Evolutionary conservation across 2,888 invertebrate genomes (phyloP).

Genomic region (Dusona sp.): DNA sequence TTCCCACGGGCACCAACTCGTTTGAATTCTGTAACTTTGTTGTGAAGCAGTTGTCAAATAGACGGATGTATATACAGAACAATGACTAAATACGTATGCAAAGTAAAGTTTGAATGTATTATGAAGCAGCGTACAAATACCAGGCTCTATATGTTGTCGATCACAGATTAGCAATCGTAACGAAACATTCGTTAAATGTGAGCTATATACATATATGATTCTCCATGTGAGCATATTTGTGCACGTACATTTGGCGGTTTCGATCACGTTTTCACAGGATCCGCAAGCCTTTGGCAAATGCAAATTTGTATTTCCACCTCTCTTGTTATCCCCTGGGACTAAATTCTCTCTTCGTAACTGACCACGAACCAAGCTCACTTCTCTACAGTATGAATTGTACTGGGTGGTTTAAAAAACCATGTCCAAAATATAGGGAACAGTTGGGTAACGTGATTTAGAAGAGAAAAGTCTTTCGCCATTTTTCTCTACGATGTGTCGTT

Average conservation of each 20-base stretch:
- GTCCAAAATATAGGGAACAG: background rate
- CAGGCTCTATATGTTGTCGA: slow-evolving; percentile 6
- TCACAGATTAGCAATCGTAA: slow-evolving; percentile 30
- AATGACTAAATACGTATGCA: slow-evolving; percentile 4
- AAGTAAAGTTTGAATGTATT: slow-evolving; percentile 18
- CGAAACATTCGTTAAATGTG: slow-evolving; percentile 12
- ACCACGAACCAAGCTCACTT: background rate
- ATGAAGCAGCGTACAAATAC: background rate
- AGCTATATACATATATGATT: background rate
- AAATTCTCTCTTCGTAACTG: background rate
- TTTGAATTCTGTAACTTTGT: background rate
- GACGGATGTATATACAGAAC: background rate
- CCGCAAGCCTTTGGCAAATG: slow-evolving; percentile 65
- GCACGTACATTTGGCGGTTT: slow-evolving; percentile 18
- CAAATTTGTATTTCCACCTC: slow-evolving; percentile 70
- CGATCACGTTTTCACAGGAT: slow-evolving; percentile 22
- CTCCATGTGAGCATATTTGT: background rate
- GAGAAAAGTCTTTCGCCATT: background rate
- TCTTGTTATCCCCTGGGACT: slow-evolving; percentile 52
- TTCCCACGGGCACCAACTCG: background rate
- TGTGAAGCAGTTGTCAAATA: background rate
- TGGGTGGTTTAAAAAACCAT: background rate
- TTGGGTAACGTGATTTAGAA: background rate
- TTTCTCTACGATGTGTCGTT: background rate
- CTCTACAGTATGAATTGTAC: background rate